Evolutionary conservation across 2,888 invertebrate genomes (phyloP), one percentile per base, ranked within the genome.

Genomic region (Thecophora atra): DNA sequence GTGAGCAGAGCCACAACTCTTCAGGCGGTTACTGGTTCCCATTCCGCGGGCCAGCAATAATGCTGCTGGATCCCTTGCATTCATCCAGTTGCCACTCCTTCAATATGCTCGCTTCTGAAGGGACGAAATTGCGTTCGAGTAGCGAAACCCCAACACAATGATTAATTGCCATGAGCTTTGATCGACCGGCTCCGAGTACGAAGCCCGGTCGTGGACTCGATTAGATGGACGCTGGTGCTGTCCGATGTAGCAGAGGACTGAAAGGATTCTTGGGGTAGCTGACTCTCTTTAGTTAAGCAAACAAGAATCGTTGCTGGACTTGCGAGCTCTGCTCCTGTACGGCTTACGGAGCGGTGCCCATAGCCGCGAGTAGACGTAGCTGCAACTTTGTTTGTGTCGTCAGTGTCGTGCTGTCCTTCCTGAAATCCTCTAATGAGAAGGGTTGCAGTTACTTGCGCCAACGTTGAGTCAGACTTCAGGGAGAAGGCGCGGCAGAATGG

Each of bases 151-250:
- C 82, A 82, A 83, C 83, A 84, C 85, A 86, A 86, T 85, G 87
- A 86, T 86, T 86, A 86, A 86, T 86, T 86, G 85, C 83, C 80
- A 77, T 84, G 85, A 85, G 84, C 83, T 84, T 84, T 86, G 85
- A 85, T 84, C 83, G 82, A 80, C 82, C 81, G 80, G 80, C 73
- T 67, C 74, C 71, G 75, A 74, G 71, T 56, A 52, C 64, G 44
- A 63, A 42, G 24, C 42, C 64, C 73, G 37, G 37, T 63, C 62
- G 65, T 47, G 37, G 37, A 37, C 7, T 73, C 68, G 56, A 26
- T 67, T 58, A 63, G 42, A 28, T 73, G 68, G 73, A 60, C 60
- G 69, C 7, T 37, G 37, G 37, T 37, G 37, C 11, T 37, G 6
- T 11, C 11, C 37, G 37, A 37, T 37, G 37, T 11, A 37, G 37